Conservation (phyloP, 2,797 vertebrate species). For the Mormyrops boulengeri region DNA sequence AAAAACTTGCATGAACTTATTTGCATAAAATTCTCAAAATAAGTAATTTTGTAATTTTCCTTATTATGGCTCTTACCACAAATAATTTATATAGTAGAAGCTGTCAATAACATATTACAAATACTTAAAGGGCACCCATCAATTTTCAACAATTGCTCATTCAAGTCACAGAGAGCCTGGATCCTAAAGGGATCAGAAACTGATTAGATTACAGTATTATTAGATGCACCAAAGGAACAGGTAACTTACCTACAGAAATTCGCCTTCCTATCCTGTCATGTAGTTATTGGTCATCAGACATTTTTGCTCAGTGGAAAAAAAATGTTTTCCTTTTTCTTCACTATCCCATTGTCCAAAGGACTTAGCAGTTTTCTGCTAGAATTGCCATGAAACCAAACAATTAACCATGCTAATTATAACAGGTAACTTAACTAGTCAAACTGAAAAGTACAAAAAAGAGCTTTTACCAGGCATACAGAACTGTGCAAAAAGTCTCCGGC, state of each 20-base stretch:
- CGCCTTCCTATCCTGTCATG: background rate
- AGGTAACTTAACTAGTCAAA: background rate
- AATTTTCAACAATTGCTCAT: background rate
- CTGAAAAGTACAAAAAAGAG: background rate
- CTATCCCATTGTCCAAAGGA: background rate
- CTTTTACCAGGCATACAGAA: background rate
- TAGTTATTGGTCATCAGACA: background rate
- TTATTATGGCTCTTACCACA: background rate
- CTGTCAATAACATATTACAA: background rate
- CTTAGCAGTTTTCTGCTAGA: background rate
- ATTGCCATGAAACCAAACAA: background rate
- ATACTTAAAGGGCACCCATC: background rate
- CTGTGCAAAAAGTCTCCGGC: background rate
- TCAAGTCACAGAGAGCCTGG: background rate
- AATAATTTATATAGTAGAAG: background rate
- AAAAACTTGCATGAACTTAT: background rate
- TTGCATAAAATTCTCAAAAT: background rate
- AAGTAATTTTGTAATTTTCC: background rate
- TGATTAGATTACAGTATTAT: background rate
- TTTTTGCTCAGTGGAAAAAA: background rate
- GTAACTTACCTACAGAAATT: background rate
- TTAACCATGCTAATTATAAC: background rate
- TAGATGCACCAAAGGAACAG: background rate
- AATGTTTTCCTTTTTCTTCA: background rate
- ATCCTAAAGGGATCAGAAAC: background rate